A percentile compares a stretch with the other conserved stretches of the same genome.
phyloP scores from a whole-genome alignment of 2,113 vertebrate genomes.

The Reinhardtius hippoglossoides region DNA sequence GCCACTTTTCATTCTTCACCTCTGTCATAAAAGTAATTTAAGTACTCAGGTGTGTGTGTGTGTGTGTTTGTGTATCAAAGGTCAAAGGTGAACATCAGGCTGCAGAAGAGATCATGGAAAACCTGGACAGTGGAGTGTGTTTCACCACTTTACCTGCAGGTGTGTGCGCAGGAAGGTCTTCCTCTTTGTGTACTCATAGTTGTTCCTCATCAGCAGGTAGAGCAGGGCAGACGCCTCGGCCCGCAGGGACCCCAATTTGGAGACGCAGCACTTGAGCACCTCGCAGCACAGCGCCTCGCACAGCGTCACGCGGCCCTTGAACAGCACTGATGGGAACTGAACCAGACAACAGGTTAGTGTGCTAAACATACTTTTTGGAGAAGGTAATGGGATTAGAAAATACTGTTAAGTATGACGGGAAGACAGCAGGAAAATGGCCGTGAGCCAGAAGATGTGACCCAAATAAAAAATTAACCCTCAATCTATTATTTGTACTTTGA shows the following conservation, averaged over 20 bases:
- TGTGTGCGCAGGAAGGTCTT: slow-evolving; percentile 94
- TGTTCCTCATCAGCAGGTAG: slow-evolving; percentile 96
- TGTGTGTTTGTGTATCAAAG: too few species aligned
- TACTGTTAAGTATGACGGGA: not conserved
- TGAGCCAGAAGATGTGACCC: not conserved
- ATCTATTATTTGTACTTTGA: not conserved
- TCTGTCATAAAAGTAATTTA: not conserved
- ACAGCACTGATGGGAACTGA: slow-evolving; percentile 93
- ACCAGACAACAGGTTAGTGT: slow-evolving; percentile 1
- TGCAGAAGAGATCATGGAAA: not conserved
- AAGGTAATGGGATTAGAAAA: not conserved
- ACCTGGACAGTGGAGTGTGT: not conserved
- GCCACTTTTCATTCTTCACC: not conserved
- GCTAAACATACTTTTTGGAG: slow-evolving; percentile 16
- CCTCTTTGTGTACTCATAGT: slow-evolving; percentile 97
- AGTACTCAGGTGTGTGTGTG: not conserved
- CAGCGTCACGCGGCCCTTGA: slow-evolving; percentile 94
- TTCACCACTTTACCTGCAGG: slow-evolving; percentile 86
- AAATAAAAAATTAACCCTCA: not conserved
- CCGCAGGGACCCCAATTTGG: slow-evolving; percentile 89
- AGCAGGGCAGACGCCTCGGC: slow-evolving; percentile 94
- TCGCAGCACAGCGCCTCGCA: slow-evolving; percentile 96
- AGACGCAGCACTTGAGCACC: slow-evolving; percentile 95
- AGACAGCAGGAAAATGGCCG: not conserved
- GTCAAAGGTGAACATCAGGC: not conserved